Evolutionary conservation across 2,797 vertebrate species (phyloP).

Genomic region (Phataginus tricuspis): DNA sequence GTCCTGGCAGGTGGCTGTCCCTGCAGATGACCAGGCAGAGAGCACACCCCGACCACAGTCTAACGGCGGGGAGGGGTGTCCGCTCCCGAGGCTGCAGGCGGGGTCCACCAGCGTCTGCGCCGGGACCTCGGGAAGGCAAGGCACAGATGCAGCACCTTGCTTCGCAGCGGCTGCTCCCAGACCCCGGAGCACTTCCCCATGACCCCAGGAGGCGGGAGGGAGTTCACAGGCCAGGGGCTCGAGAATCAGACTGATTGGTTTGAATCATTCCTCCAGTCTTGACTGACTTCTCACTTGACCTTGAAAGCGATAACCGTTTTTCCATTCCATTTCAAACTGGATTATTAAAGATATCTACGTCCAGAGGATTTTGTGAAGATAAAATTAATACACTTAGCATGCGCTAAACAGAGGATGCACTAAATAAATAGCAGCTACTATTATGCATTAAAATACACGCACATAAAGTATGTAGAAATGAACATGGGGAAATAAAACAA

Average conservation of each 20-base stretch:
- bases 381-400: rapidly evolving
- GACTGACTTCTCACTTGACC: too few relatives aligned
- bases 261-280: not conserved
- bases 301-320: not conserved
- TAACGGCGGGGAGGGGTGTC: rapidly evolving
- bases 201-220: not conserved
- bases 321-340: not conserved
- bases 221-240: rapidly evolving
- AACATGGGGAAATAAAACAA: rapidly evolving
- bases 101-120: rapidly evolving
- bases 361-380: not conserved
- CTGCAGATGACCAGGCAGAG: rapidly evolving
- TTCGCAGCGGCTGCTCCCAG: rapidly evolving
- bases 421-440: rapidly evolving
- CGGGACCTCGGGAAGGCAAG: rapidly evolving
- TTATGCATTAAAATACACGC: rapidly evolving
- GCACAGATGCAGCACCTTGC: rapidly evolving
- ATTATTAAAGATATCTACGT: rapidly evolving
- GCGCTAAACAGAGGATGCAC: rapidly evolving
- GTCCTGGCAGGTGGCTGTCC: not conserved
- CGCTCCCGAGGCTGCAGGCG: rapidly evolving
- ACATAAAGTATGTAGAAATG: rapidly evolving
- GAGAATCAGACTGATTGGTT: rapidly evolving
- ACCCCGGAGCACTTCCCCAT: rapidly evolving
- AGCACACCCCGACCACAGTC: rapidly evolving